Evolutionary conservation across 2,113 vertebrate genomes (phyloP), one percentile per base, ranked within the genome.

Genomic region (Anhinga rufa): DNA sequence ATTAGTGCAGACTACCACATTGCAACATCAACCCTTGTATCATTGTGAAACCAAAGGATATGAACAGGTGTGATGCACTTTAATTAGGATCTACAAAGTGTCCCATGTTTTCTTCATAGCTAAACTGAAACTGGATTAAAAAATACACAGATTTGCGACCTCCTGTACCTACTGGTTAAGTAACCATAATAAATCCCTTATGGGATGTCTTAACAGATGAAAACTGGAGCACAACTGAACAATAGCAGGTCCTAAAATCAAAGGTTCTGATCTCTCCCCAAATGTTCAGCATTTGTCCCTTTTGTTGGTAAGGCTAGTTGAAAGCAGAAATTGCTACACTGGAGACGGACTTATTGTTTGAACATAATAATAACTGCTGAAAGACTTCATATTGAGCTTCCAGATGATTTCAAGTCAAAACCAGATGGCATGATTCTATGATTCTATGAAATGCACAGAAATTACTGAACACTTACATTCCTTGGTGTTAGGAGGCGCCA

Each of bases 401-500:
- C 78, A 90, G 75, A 85, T 58, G 77, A 95, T n/a, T 93, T 55
- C 36, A 78, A 83, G 92, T 90, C 46, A 87, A 92, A 93, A 76
- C 48, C 54, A 83, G 69, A 77, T 31, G 58, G 90, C 94, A 82
- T 32, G 52, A 48, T 20, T 48, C 46, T 48, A 82, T 32, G 52
- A 48, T 20, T 48, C 46, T 48, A 48, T 48, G 46, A 92, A 95
- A 82, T 34, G 52, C 42, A 81, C 0, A 84, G 80, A 64, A 92
- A 85, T 3, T 5, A 16, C 15, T 22, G 17, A 60, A 22, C 40
- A 98, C 99, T 99, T 98, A 99, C 99, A 99, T 98, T 99, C 99
- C 97, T 99, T 99, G 97, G 98, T 99, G 98, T 99, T 99, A 71
- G 98, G 98, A 17, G 99, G 99, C 1, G 99, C 99, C 38, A 99